Evolutionary conservation across 2,888 invertebrate genomes (phyloP).

Genomic region (Drosophila eohydei): DNA sequence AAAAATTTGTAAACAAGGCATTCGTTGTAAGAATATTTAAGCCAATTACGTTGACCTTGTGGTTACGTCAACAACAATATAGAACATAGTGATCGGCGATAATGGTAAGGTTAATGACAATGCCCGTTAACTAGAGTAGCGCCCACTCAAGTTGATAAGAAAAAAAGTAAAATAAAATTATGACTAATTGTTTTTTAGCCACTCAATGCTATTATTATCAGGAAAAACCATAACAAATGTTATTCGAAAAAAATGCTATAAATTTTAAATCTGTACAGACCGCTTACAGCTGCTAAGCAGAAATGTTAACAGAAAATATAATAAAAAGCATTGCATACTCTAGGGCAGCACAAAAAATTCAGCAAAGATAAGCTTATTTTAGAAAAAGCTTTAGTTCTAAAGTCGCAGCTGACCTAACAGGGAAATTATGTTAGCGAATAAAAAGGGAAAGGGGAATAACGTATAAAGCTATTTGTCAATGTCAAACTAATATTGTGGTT

Average conservation of each 20-base stretch:
- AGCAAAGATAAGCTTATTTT: constrained; percentile 5
- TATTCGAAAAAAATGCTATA: neutral
- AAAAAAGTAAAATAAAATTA: neutral
- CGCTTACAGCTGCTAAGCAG: constrained; percentile 17
- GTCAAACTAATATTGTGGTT: constrained; percentile 11
- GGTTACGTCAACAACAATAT: constrained; percentile 29
- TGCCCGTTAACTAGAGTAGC: constrained; percentile 10
- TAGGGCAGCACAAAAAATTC: constrained; percentile 15
- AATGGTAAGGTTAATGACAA: constrained; percentile 24
- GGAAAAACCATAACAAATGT: neutral
- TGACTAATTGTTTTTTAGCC: constrained; percentile 32
- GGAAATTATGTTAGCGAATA: constrained; percentile 19
- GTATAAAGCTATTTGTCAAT: constrained; percentile 42
- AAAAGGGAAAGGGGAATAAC: neutral
- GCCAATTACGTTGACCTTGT: constrained; percentile 53
- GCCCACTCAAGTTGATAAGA: constrained; percentile 8
- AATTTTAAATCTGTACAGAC: constrained; percentile 2
- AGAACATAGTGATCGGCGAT: constrained; percentile 30
- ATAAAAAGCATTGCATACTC: constrained; percentile 40
- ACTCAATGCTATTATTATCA: neutral
- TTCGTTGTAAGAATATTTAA: constrained; percentile 46
- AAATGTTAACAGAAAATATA: neutral
- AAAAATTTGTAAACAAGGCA: constrained; percentile 50
- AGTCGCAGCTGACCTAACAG: constrained; percentile 12
- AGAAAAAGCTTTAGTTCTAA: constrained; percentile 17